A percentile compares a stretch with the other conserved stretches of the same genome.
These are phyloP conservation scores for Campoletis raptor DNA, from an alignment of 2,888 invertebrate genomes.

Conservation along the genomic window DNA sequence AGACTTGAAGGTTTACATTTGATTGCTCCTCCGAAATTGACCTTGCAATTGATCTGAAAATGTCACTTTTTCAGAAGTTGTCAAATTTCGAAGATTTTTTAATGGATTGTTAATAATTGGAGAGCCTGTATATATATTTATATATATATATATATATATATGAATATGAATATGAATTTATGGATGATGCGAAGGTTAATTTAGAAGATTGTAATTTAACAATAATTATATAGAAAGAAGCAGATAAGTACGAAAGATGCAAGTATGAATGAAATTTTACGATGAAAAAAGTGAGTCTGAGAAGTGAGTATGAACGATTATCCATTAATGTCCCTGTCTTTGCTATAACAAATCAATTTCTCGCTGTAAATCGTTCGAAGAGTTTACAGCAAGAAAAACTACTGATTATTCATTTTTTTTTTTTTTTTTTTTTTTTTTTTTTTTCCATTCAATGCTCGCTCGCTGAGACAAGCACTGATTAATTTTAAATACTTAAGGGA, in stretches of 20 bases:
- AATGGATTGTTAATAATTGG: neutral
- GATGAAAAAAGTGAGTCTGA: constrained; percentile 3
- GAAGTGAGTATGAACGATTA: constrained; percentile 22
- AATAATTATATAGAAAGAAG: constrained; percentile 25
- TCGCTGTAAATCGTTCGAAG: neutral
- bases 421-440: neutral
- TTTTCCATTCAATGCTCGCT: neutral
- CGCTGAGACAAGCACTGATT: constrained; percentile 41
- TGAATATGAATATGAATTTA: constrained; percentile 57
- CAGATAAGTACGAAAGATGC: constrained; percentile 47
- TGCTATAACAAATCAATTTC: constrained; percentile 2
- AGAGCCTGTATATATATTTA: neutral
- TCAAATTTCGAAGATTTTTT: too few species aligned
- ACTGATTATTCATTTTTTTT: constrained; percentile 16
- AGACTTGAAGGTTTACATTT: too few species aligned
- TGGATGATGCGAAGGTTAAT: constrained; percentile 38
- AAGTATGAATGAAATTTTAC: constrained; percentile 34
- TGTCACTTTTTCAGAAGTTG: too few species aligned
- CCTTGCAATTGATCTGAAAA: too few species aligned
- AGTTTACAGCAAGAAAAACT: constrained; percentile 31
- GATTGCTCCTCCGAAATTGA: too few species aligned
- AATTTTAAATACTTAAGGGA: constrained; percentile 68
- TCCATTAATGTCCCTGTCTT: constrained; percentile 18
- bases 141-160: constrained; percentile 55
- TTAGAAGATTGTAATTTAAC: constrained; percentile 18